Evolutionary conservation across 2,797 vertebrate species (phyloP), one percentile per base, ranked within the genome.

Genomic region (Hemitrygon akajei): DNA sequence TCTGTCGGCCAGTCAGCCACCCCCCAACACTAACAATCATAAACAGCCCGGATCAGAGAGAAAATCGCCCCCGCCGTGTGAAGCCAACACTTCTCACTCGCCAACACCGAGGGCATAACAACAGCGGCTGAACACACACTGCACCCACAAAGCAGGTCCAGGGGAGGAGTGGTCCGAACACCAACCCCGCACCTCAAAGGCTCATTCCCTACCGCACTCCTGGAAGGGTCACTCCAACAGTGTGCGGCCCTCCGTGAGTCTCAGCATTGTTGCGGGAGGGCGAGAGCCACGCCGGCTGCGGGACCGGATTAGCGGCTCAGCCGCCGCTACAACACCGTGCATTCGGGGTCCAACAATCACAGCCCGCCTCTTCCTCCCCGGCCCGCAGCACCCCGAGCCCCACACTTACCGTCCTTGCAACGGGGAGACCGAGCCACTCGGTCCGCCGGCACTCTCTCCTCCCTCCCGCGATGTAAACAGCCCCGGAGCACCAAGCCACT

Each of bases 401-500:
- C 16, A 10, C 20, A 89, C 86, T 89, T 86, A 89, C 86, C 86
- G 86, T 22, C 16, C 63, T 37, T 7, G 60, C 6, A 30, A 9
- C 2, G 7, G 18, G 77, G 4, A 14, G 63, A 63, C 16, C n/a
- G 18, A 3, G 9, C 34, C 0, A 16, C n/a, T 37, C 6, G 14
- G 16, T 34, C n/a, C 30, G 30, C 84, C 84, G 3, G 86, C 58
- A 10, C 86, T 89, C n/a, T 10, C 30, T 7, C 40, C 6, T 12
- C 34, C 81, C 47, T 11, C 81, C 60, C 60, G 14, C 60, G 86
- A 37, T 89, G n/a, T 69, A 89, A 89, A 89, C 86, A 89, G 86
- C 86, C 86, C 86, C 34, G 60, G 10, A 69, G 86, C 86, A 10
- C 86, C 86, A 89, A 66, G n/a, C 63, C 79, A 93, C 56, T 93